Conservation (phyloP, 2,113 vertebrate species). For the Antechinus flavipes region DNA sequence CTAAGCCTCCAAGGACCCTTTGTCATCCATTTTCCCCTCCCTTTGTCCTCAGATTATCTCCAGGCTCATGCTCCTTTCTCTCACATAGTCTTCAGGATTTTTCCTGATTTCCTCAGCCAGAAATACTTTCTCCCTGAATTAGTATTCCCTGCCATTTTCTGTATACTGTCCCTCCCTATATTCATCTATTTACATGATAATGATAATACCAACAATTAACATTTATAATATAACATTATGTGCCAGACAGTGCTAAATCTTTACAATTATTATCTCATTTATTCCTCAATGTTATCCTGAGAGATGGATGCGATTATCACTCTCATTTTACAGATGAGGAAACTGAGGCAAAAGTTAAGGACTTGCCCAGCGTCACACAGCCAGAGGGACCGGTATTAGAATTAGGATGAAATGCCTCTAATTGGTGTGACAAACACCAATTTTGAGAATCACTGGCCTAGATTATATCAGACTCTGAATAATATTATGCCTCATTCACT, state of each 20-base stretch:
- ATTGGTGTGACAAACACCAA: not conserved
- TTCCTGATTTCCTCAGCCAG: not conserved
- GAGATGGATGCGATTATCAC: not conserved
- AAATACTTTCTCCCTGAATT: not conserved
- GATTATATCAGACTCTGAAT: not conserved
- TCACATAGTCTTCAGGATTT: not conserved
- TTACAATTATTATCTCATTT: too few relatives aligned
- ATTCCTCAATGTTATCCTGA: not conserved
- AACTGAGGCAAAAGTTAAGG: not conserved
- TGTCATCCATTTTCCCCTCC: not conserved
- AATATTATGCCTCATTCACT: not conserved
- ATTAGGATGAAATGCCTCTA: not conserved
- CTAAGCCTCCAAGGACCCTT: constrained; percentile 29
- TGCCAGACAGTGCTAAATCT: not conserved
- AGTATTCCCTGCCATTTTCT: not conserved
- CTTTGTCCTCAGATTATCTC: not conserved
- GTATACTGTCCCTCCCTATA: not conserved
- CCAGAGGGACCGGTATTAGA: not conserved
- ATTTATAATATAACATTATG: not conserved
- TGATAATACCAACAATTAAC: not conserved
- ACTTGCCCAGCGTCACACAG: not conserved
- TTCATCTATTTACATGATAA: not conserved
- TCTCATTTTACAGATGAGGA: not conserved
- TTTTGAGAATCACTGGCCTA: not conserved
- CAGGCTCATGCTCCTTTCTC: not conserved